Conservation (phyloP, 2,888 invertebrate genomes). For the Dolichomitus sp. region DNA sequence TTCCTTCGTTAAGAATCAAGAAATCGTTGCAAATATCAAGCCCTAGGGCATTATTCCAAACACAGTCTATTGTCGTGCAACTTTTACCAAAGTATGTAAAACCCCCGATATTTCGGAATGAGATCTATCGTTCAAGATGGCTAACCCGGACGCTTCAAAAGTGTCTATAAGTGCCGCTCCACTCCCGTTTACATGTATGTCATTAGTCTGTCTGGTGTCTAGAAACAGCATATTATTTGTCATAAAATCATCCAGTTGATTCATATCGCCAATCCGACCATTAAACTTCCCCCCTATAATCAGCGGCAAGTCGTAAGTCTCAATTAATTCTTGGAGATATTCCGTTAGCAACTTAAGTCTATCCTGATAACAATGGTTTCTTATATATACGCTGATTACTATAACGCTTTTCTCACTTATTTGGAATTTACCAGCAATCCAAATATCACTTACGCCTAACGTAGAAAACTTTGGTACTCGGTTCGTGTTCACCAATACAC, state of each 20-base stretch:
- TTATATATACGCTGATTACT: constrained; percentile 22
- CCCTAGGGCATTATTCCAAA: constrained; percentile 8
- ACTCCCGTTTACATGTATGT: constrained; percentile 10
- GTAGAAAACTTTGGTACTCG: not conserved
- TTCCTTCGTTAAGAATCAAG: constrained; percentile 8
- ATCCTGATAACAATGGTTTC: constrained; percentile 1
- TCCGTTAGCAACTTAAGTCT: constrained; percentile 4
- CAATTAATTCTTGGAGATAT: not conserved
- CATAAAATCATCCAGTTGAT: constrained; percentile 8
- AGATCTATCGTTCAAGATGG: constrained; percentile 25
- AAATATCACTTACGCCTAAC: constrained; percentile 16
- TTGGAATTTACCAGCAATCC: constrained; percentile 13
- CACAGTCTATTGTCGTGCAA: constrained; percentile 5
- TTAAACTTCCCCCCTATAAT: constrained; percentile 27
- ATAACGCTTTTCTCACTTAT: not conserved
- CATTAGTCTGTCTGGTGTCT: not conserved
- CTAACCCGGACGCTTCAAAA: constrained; percentile 25
- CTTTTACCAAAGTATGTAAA: not conserved
- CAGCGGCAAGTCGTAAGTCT: not conserved
- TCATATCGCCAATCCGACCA: constrained; percentile 9
- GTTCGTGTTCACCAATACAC: constrained; percentile 12
- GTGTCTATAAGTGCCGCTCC: constrained; percentile 1
- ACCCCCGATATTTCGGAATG: not conserved
- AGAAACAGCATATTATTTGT: not conserved
- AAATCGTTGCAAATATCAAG: constrained; percentile 24